These are phyloP conservation scores for Proterorhinus semilunaris DNA, from an alignment of 2,113 vertebrate species.

Conservation along the genomic window DNA sequence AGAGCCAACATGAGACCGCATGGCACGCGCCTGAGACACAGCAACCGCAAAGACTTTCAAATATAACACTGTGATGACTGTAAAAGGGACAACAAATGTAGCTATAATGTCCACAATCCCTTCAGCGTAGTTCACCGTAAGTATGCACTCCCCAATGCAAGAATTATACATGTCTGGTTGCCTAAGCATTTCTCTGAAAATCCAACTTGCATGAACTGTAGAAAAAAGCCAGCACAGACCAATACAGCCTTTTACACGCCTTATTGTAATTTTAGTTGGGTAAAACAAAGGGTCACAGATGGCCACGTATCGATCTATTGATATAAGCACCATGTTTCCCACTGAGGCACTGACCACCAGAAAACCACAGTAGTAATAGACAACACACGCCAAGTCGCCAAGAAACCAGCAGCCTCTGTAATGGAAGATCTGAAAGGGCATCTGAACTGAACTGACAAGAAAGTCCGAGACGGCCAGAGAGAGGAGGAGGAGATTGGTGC, in stretches of 20 bases:
- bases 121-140: no score
- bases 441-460: no score
- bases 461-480: no score
- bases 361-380: constrained; percentile 43
- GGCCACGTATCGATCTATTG: constrained; percentile 51
- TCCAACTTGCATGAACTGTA: constrained; percentile 10
- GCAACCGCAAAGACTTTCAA: constrained; percentile 32
- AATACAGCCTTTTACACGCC: constrained; percentile 1
- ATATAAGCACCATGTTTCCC: constrained; percentile 53
- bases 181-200: constrained; percentile 9
- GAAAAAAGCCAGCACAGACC: constrained; percentile 40
- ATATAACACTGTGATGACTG: constrained; percentile 25
- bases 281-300: constrained; percentile 53
- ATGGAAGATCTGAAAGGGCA: background rate
- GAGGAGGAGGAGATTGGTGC: no score
- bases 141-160: no score
- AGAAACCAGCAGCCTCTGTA: constrained; percentile 45
- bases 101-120: no score
- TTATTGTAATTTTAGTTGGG: constrained; percentile 23
- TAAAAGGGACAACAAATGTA: constrained; percentile 10
- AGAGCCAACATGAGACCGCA: background rate
- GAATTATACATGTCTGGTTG: constrained; percentile 23
- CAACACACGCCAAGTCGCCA: constrained; percentile 23
- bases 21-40: constrained; percentile 26
- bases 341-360: constrained; percentile 45